phyloP scores from a whole-genome alignment of 1,140 invertebrate species.

The Trissolcus basalis region DNA sequence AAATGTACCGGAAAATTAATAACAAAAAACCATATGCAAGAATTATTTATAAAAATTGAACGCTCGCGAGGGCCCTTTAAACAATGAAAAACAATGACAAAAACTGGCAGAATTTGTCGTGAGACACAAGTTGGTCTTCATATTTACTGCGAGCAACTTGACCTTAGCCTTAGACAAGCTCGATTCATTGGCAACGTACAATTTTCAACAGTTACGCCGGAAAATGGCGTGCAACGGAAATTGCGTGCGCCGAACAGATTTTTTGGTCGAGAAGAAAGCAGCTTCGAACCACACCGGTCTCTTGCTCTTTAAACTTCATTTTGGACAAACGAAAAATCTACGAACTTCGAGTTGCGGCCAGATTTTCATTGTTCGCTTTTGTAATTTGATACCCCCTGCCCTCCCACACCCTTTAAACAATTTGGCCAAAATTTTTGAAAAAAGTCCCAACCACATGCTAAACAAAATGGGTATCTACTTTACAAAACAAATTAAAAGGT shows the following conservation, averaged over 20 bases:
- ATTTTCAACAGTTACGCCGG: slow-evolving; percentile 29
- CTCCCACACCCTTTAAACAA: not conserved
- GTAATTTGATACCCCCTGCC: too few species aligned
- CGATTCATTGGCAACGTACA: slow-evolving; percentile 6
- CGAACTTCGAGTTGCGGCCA: too few species aligned
- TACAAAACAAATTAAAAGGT: too few species aligned
- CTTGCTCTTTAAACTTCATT: not conserved
- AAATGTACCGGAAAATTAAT: too few species aligned
- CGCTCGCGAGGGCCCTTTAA: not conserved
- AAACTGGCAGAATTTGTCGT: not conserved
- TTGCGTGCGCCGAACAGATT: slow-evolving; percentile 5
- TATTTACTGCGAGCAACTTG: not conserved
- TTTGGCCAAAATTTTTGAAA: too few species aligned
- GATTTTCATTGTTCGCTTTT: too few species aligned
- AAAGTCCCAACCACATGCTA: too few species aligned
- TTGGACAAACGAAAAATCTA: not conserved
- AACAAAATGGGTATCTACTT: too few species aligned
- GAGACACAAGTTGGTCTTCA: not conserved
- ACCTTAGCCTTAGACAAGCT: not conserved
- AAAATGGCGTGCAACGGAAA: slow-evolving; percentile 49
- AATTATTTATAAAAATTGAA: too few species aligned
- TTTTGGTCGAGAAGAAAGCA: not conserved
- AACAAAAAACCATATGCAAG: too few species aligned
- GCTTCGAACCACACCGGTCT: not conserved
- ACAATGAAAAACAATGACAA: not conserved